Percentiles rank a stretch among this genome's conserved stretches.
Conservation (phyloP, 2,113 vertebrate genomes). For the Xenopus laevis region DNA sequence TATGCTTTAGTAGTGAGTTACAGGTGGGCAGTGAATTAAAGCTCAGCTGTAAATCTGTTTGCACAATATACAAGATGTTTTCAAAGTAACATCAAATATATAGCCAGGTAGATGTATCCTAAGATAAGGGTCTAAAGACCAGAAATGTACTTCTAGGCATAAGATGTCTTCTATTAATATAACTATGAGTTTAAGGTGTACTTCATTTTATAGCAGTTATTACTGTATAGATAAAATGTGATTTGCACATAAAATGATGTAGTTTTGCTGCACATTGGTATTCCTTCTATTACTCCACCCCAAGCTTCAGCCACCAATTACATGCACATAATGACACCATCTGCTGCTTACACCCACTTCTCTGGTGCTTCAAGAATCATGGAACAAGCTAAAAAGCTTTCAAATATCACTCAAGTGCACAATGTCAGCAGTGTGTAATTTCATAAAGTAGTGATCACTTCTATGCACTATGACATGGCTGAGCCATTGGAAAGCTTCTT, state of each 20-base stretch:
- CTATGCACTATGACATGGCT: conserved; percentile 1
- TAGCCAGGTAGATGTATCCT: too few relatives aligned
- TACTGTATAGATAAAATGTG: neutral
- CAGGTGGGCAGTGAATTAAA: too few relatives aligned
- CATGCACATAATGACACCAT: conserved; percentile 25
- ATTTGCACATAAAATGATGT: neutral
- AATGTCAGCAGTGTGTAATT: conserved; percentile 20
- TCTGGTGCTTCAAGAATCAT: conserved; percentile 10
- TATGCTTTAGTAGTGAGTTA: too few relatives aligned
- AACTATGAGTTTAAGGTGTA: neutral
- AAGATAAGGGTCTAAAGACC: neutral
- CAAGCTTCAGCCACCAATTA: conserved; percentile 15
- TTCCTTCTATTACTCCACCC: neutral
- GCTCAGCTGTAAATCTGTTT: too few relatives aligned
- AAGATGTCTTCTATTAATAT: neutral
- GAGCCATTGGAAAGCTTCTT: neutral
- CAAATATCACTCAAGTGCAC: conserved; percentile 25
- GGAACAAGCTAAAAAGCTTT: conserved; percentile 15
- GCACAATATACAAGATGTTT: too few relatives aligned
- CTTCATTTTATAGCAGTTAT: neutral
- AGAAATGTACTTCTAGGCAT: neutral
- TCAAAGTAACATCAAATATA: too few relatives aligned
- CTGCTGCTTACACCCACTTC: conserved; percentile 26
- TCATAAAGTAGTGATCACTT: conserved; percentile 24
- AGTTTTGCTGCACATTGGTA: neutral